Base-by-base conservation (phyloP, 2,797 vertebrate genomes). In the Leuciscus waleckii region DNA sequence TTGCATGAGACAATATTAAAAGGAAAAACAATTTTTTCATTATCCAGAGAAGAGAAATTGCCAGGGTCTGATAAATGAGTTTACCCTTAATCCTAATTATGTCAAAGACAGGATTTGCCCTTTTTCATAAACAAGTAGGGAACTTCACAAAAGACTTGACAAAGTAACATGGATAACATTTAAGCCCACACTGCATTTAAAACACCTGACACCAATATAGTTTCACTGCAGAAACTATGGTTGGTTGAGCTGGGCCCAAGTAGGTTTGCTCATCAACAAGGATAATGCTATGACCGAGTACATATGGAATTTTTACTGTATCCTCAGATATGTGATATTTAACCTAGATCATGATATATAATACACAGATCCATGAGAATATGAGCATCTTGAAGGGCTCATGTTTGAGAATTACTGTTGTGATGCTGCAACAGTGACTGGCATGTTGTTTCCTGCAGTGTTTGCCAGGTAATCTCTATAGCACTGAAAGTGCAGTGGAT, bases 51-150 rank as follows among this genome's bases (percentile, higher is more conserved):
- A 92, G 92, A 79, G 86, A 83, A 82, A 82, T 89, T 89, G 89
- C 86, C 87, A 81, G 58, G 71, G 89, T 91, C 92, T 92, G 93
- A 95, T 92, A 94, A 92, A 91, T 89, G 80, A 91, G 89, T 88
- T 94, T 91, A 92, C 92, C 87, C 90, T 79, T 92, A 94, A 95
- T 93, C 92, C 92, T 90, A 92, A 94, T 93, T 93, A 91, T 92
- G 90, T 93, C 90, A 93, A 93, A 94, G 86, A 82, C 85, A 86
- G 88, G 93, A 94, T 94, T 93, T 92, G 90, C 89, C 92, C 6
- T 74, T 88, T 91, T 92, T 91, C 89, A 90, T 67, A 92, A 94
- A 93, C 91, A 92, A 91, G 90, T 83, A 73, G 87, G 17, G 3
- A 76, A 85, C 78, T 84, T 61, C 67, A 79, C 83, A 85, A 79